Evolutionary conservation across 2,888 invertebrate species (phyloP).

Genomic region (Pheosia tremula): DNA sequence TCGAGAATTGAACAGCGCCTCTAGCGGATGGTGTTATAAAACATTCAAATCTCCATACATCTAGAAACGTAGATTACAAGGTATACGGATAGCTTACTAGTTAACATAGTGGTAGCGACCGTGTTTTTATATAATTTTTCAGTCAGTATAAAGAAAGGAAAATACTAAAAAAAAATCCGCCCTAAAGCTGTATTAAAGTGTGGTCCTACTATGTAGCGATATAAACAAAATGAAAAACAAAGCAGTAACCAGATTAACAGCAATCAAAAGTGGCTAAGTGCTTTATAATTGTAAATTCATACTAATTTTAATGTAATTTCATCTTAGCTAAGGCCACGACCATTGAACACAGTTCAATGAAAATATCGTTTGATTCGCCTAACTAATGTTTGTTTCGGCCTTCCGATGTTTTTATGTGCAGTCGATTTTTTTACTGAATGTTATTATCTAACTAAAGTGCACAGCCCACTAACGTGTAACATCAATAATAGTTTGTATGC

Average conservation of each 20-base stretch:
- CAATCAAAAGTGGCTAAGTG: background rate
- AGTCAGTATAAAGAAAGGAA: too few species aligned
- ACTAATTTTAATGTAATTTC: constrained; percentile 36
- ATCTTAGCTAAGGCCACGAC: constrained; percentile 38
- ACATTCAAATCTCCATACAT: too few species aligned
- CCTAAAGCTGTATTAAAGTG: too few species aligned
- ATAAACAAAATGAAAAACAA: background rate
- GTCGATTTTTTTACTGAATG: constrained; percentile 20
- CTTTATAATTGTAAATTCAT: constrained; percentile 6
- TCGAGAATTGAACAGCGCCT: too few species aligned
- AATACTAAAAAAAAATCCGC: too few species aligned
- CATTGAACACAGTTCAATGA: constrained; percentile 31
- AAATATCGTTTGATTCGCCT: constrained; percentile 43
- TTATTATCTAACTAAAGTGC: constrained; percentile 19
- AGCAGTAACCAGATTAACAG: background rate
- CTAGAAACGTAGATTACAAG: too few species aligned
- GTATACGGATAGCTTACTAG: too few species aligned
- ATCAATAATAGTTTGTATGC: background rate
- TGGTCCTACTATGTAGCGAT: too few species aligned
- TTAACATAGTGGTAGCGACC: too few species aligned
- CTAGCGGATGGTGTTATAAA: too few species aligned
- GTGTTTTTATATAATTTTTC: too few species aligned
- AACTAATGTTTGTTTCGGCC: constrained; percentile 48
- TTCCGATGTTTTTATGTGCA: constrained; percentile 43
- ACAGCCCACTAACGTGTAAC: constrained; percentile 9